Base-by-base conservation (phyloP, 2,888 invertebrate species). In the Tolmerus cingulatus region DNA sequence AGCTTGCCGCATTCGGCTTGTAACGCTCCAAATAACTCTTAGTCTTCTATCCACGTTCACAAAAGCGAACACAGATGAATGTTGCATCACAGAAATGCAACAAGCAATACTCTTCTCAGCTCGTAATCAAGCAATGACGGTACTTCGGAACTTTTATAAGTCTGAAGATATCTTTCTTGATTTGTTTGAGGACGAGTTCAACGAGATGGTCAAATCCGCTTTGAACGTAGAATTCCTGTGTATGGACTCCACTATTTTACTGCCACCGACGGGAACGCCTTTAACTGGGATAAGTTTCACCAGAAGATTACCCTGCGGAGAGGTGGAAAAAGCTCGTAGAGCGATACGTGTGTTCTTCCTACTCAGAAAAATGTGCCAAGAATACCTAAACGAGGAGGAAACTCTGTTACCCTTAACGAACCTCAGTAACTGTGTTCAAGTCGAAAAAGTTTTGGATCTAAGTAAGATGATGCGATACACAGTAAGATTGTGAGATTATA, bases 101-200 rank as follows among this genome's bases (percentile, higher is more conserved):
- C 92, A 94, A 92, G 90, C 90, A 89, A 92, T 94, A 90, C 93
- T 97, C 89, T 94, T 97, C 92, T 93, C 95, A 90, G 95, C 96
- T 4, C 94, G 95, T 89, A 96, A 96, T 91, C 96, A 97, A 91
- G 96, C 97, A 89, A 97, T 97, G 84, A 95, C 96, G 0, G 94
- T 97, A 43, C 94, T 99, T 16, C 94, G 97, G 79, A 98, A 97
- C 93, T 98, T 97, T 93, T 98, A 98, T 93, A 98, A 98, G 95
- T 97, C 97, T 90, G 99, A 99, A 93, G 99, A 99, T 91, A 98
- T 99, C 90, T 99, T 99, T 93, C 93, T 99, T 87, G 99, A 99
- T 92, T 97, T 99, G 95, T 99, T 99, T 92, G 99, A 99, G 93
- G 98, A 99, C 92, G 99, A 99, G 90, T 98, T 97, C 92, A 96